Conservation (phyloP, 2,888 invertebrate genomes). For the Drosophila prolongata region DNA sequence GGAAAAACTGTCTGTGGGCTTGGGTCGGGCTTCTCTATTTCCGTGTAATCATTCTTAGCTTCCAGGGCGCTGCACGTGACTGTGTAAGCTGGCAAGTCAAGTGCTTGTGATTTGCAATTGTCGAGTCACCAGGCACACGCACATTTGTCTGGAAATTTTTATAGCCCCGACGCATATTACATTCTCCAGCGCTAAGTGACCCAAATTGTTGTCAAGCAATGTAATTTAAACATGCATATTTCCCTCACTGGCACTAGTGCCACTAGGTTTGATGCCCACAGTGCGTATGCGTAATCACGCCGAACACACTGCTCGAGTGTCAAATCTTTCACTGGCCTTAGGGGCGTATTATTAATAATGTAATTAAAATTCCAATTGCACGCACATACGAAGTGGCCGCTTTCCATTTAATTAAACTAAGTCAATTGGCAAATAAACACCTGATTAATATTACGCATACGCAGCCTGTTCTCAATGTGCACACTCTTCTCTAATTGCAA, state of each 20-base stretch:
- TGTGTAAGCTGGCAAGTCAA: slow-evolving; percentile 44
- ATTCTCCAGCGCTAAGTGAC: slow-evolving; percentile 63
- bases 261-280: slow-evolving; percentile 22
- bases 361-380: slow-evolving; percentile 64
- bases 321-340: slow-evolving; percentile 40
- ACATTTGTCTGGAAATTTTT: slow-evolving; percentile 64
- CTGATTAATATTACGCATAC: slow-evolving; percentile 41
- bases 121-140: slow-evolving; percentile 36
- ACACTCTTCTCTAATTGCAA: slow-evolving; percentile 49
- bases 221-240: slow-evolving; percentile 28
- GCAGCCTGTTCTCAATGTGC: slow-evolving; percentile 10
- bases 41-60: slow-evolving; percentile 45
- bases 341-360: slow-evolving; percentile 63
- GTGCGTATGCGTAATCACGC: slow-evolving; percentile 64
- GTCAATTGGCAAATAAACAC: slow-evolving; percentile 58
- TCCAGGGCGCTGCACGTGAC: slow-evolving; percentile 22
- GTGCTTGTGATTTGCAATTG: slow-evolving; percentile 55
- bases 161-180: slow-evolving; percentile 55
- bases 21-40: slow-evolving; percentile 17
- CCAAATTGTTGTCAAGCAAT: slow-evolving; percentile 60
- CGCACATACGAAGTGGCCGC: slow-evolving; percentile 47
- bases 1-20: slow-evolving; percentile 15
- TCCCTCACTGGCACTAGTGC: background rate
- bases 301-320: slow-evolving; percentile 18
- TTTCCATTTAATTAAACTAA: slow-evolving; percentile 75